These are phyloP conservation scores for Chloropsis hardwickii DNA, from an alignment of 2,113 vertebrate species.

Conservation along the genomic window DNA sequence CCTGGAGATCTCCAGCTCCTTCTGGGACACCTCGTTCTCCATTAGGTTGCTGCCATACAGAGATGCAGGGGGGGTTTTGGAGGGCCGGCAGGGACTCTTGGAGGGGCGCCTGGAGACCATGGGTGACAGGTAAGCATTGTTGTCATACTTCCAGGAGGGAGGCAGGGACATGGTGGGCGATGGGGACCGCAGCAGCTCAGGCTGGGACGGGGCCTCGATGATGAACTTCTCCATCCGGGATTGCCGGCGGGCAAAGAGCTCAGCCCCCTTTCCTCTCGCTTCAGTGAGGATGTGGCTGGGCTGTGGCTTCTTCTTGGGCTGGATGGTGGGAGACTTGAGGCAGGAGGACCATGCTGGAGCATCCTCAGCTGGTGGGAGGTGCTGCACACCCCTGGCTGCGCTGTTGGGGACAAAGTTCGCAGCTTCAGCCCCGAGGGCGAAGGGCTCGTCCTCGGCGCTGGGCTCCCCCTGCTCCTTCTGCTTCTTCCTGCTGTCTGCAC, in stretches of 20 bases:
- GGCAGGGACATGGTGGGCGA: conserved; percentile 95
- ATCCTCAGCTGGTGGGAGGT: not conserved
- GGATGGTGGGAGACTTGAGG: conserved; percentile 87
- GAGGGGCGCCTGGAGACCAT: conserved; percentile 61
- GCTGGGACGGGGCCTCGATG: conserved; percentile 76
- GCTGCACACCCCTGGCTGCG: not conserved
- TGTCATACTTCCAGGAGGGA: conserved; percentile 91
- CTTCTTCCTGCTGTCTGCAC: conserved; percentile 84
- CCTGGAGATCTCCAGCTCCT: conserved; percentile 85
- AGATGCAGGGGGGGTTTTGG: conserved; percentile 66
- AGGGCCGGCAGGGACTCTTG: conserved; percentile 75
- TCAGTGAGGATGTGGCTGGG: conserved; percentile 87
- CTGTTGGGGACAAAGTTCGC: conserved; percentile 85
- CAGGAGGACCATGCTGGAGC: conserved; percentile 89
- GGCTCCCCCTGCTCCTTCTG: conserved; percentile 78
- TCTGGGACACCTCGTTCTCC: conserved; percentile 84
- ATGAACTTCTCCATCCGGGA: conserved; percentile 95
- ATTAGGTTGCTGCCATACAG: conserved; percentile 64
- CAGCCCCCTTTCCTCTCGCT: conserved; percentile 89
- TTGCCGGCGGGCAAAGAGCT: conserved; percentile 90
- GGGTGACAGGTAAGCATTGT: conserved; percentile 75
- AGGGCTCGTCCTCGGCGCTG: conserved; percentile 82
- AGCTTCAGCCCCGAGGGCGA: conserved; percentile 93
- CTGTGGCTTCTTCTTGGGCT: conserved; percentile 78
- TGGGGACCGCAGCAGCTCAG: conserved; percentile 76